Evolutionary conservation across 2,888 invertebrate genomes (phyloP).

Genomic region (Iselma pallidipennis): DNA sequence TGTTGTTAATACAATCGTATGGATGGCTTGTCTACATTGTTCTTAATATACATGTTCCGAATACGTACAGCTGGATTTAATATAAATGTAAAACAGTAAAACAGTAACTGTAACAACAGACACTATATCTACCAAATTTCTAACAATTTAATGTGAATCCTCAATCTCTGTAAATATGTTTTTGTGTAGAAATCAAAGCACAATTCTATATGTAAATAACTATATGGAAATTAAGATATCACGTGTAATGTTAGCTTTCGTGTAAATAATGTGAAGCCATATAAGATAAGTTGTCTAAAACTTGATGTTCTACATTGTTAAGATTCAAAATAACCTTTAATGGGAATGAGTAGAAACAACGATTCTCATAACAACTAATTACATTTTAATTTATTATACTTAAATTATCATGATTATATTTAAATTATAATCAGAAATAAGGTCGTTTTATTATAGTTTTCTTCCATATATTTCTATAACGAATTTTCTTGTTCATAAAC

Average conservation of each 20-base stretch:
- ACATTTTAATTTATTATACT: background rate
- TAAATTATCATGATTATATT: background rate
- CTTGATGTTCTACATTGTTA: background rate
- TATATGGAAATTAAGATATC: no score
- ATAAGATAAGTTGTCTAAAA: background rate
- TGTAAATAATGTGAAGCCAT: background rate
- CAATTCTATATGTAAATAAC: no score
- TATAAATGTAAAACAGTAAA: no score
- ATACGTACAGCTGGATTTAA: background rate
- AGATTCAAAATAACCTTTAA: background rate
- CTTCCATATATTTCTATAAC: background rate
- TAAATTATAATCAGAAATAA: background rate
- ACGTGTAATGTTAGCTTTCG: background rate
- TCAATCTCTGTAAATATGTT: no score
- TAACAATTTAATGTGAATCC: no score
- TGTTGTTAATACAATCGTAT: background rate
- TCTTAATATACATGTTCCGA: background rate
- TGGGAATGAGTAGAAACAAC: background rate
- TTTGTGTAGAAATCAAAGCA: no score
- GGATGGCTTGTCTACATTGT: background rate
- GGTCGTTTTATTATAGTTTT: no score
- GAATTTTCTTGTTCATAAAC: slow-evolving; percentile 6
- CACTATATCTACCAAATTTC: no score
- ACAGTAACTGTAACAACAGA: no score
- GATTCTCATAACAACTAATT: background rate